Percentiles rank a stretch among this genome's conserved stretches.
Conservation (phyloP, 1,140 invertebrate genomes). For the Nebria ingens region DNA sequence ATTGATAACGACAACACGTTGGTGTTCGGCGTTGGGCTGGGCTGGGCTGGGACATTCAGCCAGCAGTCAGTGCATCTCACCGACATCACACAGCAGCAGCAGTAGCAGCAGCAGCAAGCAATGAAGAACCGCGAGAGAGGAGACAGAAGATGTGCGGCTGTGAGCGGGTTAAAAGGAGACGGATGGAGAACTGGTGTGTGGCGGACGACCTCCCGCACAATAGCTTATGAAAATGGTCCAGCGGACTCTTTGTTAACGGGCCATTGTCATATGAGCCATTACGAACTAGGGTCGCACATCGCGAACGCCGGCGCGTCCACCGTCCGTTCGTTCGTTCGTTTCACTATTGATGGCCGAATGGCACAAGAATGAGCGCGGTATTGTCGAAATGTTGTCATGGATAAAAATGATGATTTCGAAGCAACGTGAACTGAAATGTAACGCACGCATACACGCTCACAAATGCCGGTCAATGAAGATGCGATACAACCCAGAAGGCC, state of each 20-base stretch:
- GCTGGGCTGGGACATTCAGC: no score
- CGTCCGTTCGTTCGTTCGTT: not conserved
- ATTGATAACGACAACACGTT: not conserved
- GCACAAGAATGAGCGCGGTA: conserved; percentile 25
- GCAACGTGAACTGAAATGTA: conserved; percentile 28
- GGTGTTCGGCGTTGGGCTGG: no score
- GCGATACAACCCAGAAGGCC: no score
- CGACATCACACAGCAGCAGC: not conserved
- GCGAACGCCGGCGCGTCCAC: not conserved
- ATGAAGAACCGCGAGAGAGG: not conserved
- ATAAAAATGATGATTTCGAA: conserved; percentile 29
- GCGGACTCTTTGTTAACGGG: conserved; percentile 28
- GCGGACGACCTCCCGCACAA: conserved; percentile 23
- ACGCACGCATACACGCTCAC: conserved; percentile 3
- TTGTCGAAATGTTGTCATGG: conserved; percentile 30
- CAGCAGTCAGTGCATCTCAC: no score
- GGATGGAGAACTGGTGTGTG: not conserved
- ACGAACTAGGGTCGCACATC: conserved; percentile 17
- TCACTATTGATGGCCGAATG: conserved; percentile 24
- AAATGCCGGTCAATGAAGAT: no score
- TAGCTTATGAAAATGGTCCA: conserved; percentile 32
- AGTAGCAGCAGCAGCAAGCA: not conserved
- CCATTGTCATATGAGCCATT: conserved; percentile 30
- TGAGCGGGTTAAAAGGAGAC: not conserved
- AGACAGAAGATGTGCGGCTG: not conserved